Evolutionary conservation across 2,797 vertebrate species (phyloP).

Genomic region (Loris lydekkerianus): DNA sequence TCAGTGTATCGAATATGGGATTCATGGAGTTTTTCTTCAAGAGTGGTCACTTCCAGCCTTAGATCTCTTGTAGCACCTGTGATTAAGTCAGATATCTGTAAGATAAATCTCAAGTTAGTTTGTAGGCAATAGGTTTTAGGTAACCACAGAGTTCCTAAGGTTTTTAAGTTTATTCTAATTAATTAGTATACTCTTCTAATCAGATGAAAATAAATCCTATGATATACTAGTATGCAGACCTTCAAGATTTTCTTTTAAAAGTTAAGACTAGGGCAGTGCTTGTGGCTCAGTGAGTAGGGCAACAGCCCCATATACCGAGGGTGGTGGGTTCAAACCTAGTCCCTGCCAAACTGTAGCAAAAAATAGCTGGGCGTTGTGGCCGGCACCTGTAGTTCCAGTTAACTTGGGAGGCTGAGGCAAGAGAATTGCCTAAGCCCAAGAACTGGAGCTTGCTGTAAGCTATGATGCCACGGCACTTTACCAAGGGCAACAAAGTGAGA

Average conservation of each 20-base stretch:
- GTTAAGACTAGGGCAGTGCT: background rate
- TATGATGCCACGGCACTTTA: too few relatives aligned
- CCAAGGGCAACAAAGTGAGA: too few relatives aligned
- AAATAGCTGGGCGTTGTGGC: too few relatives aligned
- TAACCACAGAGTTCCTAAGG: background rate
- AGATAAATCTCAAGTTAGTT: constrained; percentile 70
- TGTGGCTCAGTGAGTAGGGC: too few relatives aligned
- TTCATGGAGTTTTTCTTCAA: constrained; percentile 88
- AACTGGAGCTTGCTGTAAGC: too few relatives aligned
- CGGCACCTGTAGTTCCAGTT: too few relatives aligned
- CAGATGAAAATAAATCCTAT: constrained; percentile 36
- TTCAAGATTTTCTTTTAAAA: constrained; percentile 47
- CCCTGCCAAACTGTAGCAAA: too few relatives aligned
- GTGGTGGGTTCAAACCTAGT: too few relatives aligned
- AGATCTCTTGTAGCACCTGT: constrained; percentile 87
- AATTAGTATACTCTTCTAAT: background rate
- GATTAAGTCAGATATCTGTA: constrained; percentile 90
- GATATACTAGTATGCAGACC: background rate
- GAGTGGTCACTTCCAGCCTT: constrained; percentile 85
- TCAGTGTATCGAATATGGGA: constrained; percentile 83
- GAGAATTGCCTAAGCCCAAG: too few relatives aligned
- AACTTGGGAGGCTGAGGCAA: too few relatives aligned
- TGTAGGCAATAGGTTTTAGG: background rate
- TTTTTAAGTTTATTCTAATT: constrained; percentile 54
- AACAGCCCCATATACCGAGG: too few relatives aligned